Conservation (phyloP, 1,140 invertebrate species). For the Temnothorax longispinosus region DNA sequence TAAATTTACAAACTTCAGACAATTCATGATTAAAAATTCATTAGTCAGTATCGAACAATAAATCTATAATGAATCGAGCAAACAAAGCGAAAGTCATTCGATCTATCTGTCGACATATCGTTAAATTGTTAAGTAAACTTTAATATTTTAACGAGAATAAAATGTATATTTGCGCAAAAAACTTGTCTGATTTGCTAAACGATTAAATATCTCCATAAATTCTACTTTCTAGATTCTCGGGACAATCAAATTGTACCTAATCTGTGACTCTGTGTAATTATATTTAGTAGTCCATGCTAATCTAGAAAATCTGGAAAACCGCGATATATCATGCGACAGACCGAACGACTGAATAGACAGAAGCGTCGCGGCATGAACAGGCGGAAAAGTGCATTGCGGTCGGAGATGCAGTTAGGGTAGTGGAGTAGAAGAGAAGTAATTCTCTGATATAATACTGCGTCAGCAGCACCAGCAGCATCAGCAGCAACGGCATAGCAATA, state of each 20-base stretch:
- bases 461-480: constrained; percentile 17
- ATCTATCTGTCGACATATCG: not conserved
- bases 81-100: not conserved
- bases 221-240: not conserved
- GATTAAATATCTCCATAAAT: not conserved
- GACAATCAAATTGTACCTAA: not conserved
- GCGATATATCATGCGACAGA: not conserved
- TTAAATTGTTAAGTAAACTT: not conserved
- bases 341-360: not conserved
- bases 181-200: not conserved
- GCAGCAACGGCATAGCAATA: not conserved
- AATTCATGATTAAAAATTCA: not conserved
- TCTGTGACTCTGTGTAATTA: not conserved
- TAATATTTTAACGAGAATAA: not conserved
- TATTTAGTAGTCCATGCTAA: not conserved
- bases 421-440: constrained; percentile 34
- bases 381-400: constrained; percentile 5
- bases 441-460: constrained; percentile 51
- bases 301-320: not conserved
- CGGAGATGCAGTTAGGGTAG: constrained; percentile 11
- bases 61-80: constrained; percentile 5
- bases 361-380: not conserved
- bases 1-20: not conserved
- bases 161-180: not conserved
- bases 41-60: not conserved